Base-by-base conservation (phyloP, 2,113 vertebrate species). In the Butorides virescens region DNA sequence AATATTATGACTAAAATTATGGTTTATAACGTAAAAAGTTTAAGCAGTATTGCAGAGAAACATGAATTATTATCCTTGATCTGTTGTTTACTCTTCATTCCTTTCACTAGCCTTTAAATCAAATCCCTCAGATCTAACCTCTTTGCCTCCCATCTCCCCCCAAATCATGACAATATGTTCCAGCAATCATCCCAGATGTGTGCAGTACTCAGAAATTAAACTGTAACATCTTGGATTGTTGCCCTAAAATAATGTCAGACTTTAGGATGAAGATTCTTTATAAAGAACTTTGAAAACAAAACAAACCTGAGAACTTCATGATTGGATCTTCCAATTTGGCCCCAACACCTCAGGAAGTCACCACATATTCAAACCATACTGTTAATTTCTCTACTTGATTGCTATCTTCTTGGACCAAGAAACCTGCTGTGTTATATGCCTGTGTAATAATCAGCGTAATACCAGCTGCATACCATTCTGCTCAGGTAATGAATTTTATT, bases 1-100 rank as follows among this genome's bases (percentile, higher is more conserved):
- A 96, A 92, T 95, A 73, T 44, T 87, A 86, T 93, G 29, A 67
- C 71, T 74, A 81, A 94, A 93, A 88, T 94, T 84, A 63, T 3
- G 13, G 65, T 66, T 91, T 88, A 63, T 93, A 83, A 34, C 61
- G 86, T 39, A 61, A 80, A 86, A 89, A 73, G 67, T 86, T 62
- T 67, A 68, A 89, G 68, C 46, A 30, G 14, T 73, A 47, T 82
- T 95, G 50, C 25, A 23, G 84, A 90, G 15, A 37, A 84, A 58
- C 49, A 16, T 66, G 53, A 80, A 83, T 93, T 93, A 75, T 87
- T 95, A 67, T 59, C 56, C 42, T 56, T 63, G 58, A 67, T 87
- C 72, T 87, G 34, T 78, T 94, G 50, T 56, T 88, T 90, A 27
- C 13, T 81, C 11, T 55, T 77, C 19, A 47, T 88, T 90, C 78